Evolutionary conservation across 2,888 invertebrate species (phyloP), one percentile per base, ranked within the genome.

Genomic region (Brachyopa scutellaris): DNA sequence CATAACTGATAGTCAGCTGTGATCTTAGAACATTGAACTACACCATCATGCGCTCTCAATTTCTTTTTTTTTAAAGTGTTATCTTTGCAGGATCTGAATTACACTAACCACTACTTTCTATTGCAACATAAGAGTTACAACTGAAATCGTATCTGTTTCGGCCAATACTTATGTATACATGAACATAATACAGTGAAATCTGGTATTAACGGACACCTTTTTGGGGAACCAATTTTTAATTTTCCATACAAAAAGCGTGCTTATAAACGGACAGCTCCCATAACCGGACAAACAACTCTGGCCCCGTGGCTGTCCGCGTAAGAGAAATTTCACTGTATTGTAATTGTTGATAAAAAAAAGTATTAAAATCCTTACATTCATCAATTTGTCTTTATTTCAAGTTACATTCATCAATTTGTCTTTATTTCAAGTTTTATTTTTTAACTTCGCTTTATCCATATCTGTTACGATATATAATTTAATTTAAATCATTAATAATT

Each of bases 291-390:
- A n/a, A n/a, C n/a, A n/a, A n/a, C n/a, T n/a, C n/a, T n/a, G n/a
- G n/a, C n/a, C n/a, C n/a, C n/a, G n/a, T n/a, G n/a, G n/a, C n/a
- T n/a, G n/a, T n/a, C n/a, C n/a, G n/a, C n/a, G n/a, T n/a, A n/a
- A n/a, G n/a, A n/a, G n/a, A n/a, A n/a, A n/a, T n/a, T n/a, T n/a
- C n/a, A n/a, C n/a, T n/a, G n/a, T n/a, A 61, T 17, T 72, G 17
- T 17, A 17, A 19, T 53, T 40, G 26, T 36, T 38, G 8, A 31
- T 45, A 64, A 51, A 29, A 40, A 62, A 55, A 69, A 62, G 13
- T 45, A 61, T 45, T 53, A 47, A 45, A 40, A 40, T 31, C 2
- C 23, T 55, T 69, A 55, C 59, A 69, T 42, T 61, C 67, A 69
- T 77, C 17, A 64, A 36, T 45, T 59, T n/a, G n/a, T n/a, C n/a